Evolutionary conservation across 2,888 invertebrate species (phyloP).

Genomic region (Pocota personata): DNA sequence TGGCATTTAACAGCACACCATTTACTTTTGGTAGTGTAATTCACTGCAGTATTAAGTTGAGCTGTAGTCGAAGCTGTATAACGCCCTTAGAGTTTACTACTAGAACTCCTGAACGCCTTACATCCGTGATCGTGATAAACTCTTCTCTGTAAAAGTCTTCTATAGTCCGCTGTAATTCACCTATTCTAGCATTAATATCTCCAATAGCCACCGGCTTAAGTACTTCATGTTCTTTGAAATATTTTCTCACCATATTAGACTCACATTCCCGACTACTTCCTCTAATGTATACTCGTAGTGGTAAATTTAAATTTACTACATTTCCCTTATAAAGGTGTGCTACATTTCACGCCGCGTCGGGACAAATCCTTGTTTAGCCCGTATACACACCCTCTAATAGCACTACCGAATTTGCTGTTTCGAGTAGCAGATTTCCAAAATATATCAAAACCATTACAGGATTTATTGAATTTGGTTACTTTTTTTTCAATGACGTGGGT

Average conservation of each 20-base stretch:
- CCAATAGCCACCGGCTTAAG: not conserved
- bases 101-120: too few relatives aligned
- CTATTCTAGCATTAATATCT: not conserved
- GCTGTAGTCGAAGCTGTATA: too few relatives aligned
- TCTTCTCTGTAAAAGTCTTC: not conserved
- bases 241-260: not conserved
- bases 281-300: not conserved
- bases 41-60: too few relatives aligned
- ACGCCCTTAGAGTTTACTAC: too few relatives aligned
- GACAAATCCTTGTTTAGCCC: not conserved
- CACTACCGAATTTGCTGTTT: not conserved
- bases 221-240: constrained; percentile 3
- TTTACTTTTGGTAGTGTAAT: too few relatives aligned
- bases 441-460: not conserved
- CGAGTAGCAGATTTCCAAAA: constrained; percentile 3
- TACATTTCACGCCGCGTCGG: not conserved
- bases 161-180: not conserved
- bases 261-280: not conserved
- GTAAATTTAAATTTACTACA: not conserved
- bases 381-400: not conserved
- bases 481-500: not conserved
- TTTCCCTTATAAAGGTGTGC: not conserved
- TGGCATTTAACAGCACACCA: too few relatives aligned
- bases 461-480: not conserved
- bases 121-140: too few relatives aligned